phyloP scores from a whole-genome alignment of 1,140 invertebrate species.

The Eueides isabella region DNA sequence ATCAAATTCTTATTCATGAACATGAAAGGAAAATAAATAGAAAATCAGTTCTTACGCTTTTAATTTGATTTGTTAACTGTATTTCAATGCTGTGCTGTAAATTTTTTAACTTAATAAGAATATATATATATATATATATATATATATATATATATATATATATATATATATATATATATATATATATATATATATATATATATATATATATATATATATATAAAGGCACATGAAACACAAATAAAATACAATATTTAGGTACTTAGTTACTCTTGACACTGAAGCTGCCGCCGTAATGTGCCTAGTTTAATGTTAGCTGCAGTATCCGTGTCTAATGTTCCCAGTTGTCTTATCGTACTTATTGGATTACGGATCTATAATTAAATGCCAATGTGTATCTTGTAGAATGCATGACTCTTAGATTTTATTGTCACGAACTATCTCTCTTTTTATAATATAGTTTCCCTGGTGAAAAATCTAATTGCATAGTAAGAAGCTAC shows the following conservation, averaged over 20 bases:
- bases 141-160: no score
- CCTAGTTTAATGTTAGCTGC: conserved; percentile 24
- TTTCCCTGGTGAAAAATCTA: neutral
- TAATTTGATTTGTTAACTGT: no score
- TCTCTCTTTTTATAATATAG: no score
- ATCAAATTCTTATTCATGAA: no score
- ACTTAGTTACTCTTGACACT: neutral
- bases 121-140: no score
- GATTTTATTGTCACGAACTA: neutral
- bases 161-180: no score
- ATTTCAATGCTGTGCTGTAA: no score
- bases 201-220: neutral
- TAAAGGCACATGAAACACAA: neutral
- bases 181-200: no score
- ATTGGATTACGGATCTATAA: conserved; percentile 18
- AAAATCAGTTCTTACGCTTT: no score
- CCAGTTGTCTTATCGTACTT: conserved; percentile 11
- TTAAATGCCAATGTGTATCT: conserved; percentile 14
- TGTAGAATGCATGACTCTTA: neutral
- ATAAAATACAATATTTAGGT: neutral
- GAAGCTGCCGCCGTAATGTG: conserved; percentile 18
- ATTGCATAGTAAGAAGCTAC: neutral
- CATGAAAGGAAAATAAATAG: no score
- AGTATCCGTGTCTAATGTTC: conserved; percentile 15
- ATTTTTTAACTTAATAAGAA: no score